These are phyloP conservation scores for Leuctra nigra DNA, from an alignment of 2,888 invertebrate species.

Conservation along the genomic window DNA sequence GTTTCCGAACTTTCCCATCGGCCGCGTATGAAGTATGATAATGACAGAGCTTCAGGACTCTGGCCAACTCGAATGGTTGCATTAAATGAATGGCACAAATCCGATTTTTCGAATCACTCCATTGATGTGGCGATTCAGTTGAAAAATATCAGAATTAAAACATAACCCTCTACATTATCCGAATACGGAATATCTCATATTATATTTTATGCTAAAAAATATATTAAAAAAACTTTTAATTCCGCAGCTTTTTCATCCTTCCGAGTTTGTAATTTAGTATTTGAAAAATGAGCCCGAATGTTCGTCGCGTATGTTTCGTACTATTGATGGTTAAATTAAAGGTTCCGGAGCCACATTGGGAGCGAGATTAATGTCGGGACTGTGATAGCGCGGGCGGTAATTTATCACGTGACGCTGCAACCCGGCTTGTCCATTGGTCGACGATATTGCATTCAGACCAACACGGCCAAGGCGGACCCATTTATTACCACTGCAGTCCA, in stretches of 20 bases:
- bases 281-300: background rate
- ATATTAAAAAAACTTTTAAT: constrained; percentile 8
- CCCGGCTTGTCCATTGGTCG: no score
- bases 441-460: no score
- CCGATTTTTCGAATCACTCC: background rate
- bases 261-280: constrained; percentile 2
- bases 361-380: constrained; percentile 22
- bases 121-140: background rate
- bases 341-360: background rate
- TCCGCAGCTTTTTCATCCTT: background rate
- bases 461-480: no score
- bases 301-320: background rate
- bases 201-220: background rate
- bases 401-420: constrained; percentile 26
- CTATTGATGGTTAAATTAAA: constrained; percentile 26
- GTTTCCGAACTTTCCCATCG: no score
- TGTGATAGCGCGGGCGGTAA: constrained; percentile 22
- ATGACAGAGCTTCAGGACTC: no score
- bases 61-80: no score
- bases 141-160: constrained; percentile 5
- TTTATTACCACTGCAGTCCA: no score
- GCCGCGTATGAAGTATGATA: no score
- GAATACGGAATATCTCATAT: background rate
- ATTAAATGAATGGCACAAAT: no score
- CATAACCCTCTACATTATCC: background rate